Percentiles rank a stretch among this genome's conserved stretches.
These are phyloP conservation scores for Calephelis nemesis DNA, from an alignment of 1,140 invertebrate species.

Conservation along the genomic window DNA sequence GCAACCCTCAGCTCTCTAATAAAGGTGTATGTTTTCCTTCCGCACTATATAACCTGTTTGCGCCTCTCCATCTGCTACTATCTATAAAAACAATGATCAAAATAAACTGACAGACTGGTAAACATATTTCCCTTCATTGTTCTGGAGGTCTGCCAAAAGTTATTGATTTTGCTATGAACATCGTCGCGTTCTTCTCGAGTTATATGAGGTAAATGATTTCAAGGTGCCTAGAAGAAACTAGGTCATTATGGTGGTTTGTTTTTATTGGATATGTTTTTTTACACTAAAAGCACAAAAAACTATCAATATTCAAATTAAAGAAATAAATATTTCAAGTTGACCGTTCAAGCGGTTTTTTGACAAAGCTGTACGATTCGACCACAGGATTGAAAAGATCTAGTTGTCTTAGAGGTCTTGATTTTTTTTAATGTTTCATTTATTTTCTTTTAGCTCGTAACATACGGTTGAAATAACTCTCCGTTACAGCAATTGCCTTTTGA, in stretches of 20 bases:
- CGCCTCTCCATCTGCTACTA: slow-evolving; percentile 36
- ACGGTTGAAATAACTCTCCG: too few relatives aligned
- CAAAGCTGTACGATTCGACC: too few relatives aligned
- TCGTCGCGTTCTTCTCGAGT: slow-evolving; percentile 18
- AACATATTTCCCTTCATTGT: slow-evolving; percentile 49
- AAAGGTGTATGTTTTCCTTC: slow-evolving; percentile 1
- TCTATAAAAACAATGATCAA: slow-evolving; percentile 56
- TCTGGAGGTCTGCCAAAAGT: slow-evolving; percentile 47
- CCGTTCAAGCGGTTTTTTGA: too few relatives aligned
- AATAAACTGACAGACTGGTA: slow-evolving; percentile 41
- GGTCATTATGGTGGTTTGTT: not conserved
- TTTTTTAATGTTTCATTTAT: too few relatives aligned
- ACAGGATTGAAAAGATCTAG: too few relatives aligned
- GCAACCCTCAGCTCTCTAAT: not conserved
- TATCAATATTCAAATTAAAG: too few relatives aligned
- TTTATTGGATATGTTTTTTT: not conserved
- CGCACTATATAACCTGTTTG: slow-evolving; percentile 35
- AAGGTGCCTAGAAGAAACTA: slow-evolving; percentile 7
- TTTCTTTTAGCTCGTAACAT: too few relatives aligned
- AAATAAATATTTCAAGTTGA: too few relatives aligned
- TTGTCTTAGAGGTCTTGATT: too few relatives aligned
- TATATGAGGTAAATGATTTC: slow-evolving; percentile 20
- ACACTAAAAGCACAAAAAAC: too few relatives aligned
- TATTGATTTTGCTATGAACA: slow-evolving; percentile 49
- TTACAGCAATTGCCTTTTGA: too few relatives aligned